phyloP scores from a whole-genome alignment of 2,888 invertebrate genomes.

The Acleris emargana region DNA sequence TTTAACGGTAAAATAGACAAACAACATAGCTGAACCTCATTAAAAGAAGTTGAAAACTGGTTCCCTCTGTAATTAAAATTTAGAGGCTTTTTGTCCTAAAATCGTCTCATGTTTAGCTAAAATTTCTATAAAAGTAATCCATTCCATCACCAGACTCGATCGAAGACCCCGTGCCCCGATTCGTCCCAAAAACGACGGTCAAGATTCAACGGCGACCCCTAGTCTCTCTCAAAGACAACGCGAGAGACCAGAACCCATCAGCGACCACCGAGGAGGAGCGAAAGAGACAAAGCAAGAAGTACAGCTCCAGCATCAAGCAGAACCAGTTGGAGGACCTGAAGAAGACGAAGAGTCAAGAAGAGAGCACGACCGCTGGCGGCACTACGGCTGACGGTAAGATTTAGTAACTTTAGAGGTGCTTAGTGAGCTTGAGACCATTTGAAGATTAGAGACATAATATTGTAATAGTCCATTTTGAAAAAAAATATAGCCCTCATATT shows the following conservation, averaged over 20 bases:
- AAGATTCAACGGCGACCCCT: conserved; percentile 69
- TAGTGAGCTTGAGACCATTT: neutral
- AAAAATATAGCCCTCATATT: too few species aligned
- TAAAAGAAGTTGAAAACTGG: too few species aligned
- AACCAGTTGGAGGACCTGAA: conserved; percentile 70
- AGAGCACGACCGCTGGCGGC: conserved; percentile 58
- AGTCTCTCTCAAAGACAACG: conserved; percentile 59
- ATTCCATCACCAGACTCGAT: conserved; percentile 55
- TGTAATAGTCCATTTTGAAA: too few species aligned
- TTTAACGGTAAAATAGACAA: too few species aligned
- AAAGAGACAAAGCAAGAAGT: conserved; percentile 77
- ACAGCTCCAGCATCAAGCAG: conserved; percentile 72
- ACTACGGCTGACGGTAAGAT: conserved; percentile 60
- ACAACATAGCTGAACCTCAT: too few species aligned
- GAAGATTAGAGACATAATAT: too few species aligned
- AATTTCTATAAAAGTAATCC: too few species aligned
- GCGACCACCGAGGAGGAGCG: conserved; percentile 75
- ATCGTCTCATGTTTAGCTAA: too few species aligned
- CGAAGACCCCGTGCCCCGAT: conserved; percentile 61
- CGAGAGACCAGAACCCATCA: conserved; percentile 67
- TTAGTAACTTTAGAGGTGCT: neutral
- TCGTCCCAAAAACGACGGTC: conserved; percentile 47
- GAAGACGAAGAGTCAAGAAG: conserved; percentile 51
- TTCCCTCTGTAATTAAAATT: neutral
- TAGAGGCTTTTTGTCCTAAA: neutral